These are phyloP conservation scores for Vireo altiloquus DNA, from an alignment of 2,113 vertebrate species.

Conservation along the genomic window DNA sequence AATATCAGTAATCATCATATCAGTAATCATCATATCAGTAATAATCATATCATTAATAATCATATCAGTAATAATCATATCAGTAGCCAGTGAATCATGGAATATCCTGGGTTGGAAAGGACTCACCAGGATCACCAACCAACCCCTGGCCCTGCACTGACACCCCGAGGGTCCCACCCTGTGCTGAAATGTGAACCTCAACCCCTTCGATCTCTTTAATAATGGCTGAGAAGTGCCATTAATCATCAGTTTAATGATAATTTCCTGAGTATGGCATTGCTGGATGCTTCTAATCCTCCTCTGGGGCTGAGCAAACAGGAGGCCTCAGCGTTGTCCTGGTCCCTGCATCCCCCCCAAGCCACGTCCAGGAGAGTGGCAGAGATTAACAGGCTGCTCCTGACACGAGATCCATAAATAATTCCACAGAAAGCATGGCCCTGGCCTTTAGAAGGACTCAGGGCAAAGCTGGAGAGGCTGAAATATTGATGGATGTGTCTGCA, in stretches of 20 bases:
- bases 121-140: background rate
- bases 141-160: background rate
- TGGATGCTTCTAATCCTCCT: background rate
- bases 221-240: background rate
- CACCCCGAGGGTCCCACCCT: background rate
- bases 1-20: background rate
- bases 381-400: background rate
- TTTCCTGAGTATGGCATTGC: rapidly evolving
- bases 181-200: background rate
- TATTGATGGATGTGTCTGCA: slow-evolving; percentile 30
- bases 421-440: background rate
- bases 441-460: background rate
- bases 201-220: background rate
- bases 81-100: background rate
- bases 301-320: background rate
- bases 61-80: too few relatives aligned
- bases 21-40: background rate
- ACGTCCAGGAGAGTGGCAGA: background rate
- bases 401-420: slow-evolving; percentile 37
- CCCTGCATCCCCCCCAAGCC: background rate
- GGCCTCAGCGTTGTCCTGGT: rapidly evolving
- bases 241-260: background rate
- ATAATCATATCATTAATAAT: background rate
- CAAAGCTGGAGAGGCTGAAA: background rate
- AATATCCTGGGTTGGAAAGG: background rate